Conservation (phyloP, 2,888 invertebrate genomes). For the Caenorhabditis panamensis region DNA sequence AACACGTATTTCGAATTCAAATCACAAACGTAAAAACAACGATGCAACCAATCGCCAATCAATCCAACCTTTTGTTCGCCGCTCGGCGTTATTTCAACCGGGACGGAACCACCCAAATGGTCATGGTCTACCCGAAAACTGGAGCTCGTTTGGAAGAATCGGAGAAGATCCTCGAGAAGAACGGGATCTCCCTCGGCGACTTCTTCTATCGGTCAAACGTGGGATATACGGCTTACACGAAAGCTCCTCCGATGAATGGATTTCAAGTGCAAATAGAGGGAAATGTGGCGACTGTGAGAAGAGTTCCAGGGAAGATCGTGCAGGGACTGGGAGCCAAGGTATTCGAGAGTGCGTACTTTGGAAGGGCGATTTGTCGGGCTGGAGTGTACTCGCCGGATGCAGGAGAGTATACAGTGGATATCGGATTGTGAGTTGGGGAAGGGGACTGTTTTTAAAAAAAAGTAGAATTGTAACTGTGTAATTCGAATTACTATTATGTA, state of each 20-base stretch:
- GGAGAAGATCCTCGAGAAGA: no score
- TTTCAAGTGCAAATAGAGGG: neutral
- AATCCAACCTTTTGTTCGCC: neutral
- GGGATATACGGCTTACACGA: no score
- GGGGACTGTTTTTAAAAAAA: no score
- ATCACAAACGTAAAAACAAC: no score
- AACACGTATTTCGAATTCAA: conserved; percentile 1
- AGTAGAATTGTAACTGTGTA: no score
- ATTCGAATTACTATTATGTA: no score
- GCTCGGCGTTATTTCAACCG: neutral
- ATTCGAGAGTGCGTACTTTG: neutral
- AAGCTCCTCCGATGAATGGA: neutral
- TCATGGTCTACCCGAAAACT: neutral
- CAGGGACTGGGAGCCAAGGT: neutral
- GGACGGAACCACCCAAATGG: neutral
- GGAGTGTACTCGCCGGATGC: neutral
- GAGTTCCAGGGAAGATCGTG: neutral
- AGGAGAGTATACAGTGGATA: neutral
- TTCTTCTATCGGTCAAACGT: neutral
- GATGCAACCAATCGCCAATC: no score
- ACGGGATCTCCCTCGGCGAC: no score
- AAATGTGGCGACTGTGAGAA: neutral
- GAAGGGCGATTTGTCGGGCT: neutral
- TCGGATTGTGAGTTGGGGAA: neutral
- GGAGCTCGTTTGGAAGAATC: neutral